These are phyloP conservation scores for Delphinapterus leucas DNA, from an alignment of 2,113 vertebrate species.

Conservation along the genomic window DNA sequence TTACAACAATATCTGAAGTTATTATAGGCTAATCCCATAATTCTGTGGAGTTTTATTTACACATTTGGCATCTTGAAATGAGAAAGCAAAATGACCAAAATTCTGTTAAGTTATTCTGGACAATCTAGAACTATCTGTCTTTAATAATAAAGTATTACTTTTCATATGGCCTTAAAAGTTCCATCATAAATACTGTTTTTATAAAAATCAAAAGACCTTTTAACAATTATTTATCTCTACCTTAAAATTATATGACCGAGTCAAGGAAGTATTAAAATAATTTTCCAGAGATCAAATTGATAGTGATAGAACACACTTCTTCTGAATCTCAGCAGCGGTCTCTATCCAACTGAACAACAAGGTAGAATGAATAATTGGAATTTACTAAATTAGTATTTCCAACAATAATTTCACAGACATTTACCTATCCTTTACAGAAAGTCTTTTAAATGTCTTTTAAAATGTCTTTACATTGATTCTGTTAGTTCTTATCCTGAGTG, in stretches of 20 bases:
- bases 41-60: not conserved
- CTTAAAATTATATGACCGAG: not conserved
- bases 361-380: not conserved
- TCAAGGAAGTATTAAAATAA: not conserved
- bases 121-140: not conserved
- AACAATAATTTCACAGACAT: not conserved
- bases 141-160: not conserved
- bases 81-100: not conserved
- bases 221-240: not conserved
- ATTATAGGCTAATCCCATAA: not conserved
- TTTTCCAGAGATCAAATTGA: not conserved
- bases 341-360: not conserved
- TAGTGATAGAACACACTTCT: not conserved
- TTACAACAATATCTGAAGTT: constrained; percentile 8
- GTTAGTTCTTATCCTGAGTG: not conserved
- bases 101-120: constrained; percentile 1
- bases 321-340: not conserved
- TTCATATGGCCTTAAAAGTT: not conserved
- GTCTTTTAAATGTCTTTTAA: not conserved
- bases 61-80: not conserved
- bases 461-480: not conserved
- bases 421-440: not conserved
- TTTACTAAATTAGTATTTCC: not conserved
- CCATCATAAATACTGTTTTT: not conserved
- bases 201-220: not conserved